phyloP scores from a whole-genome alignment of 2,888 invertebrate genomes.

The Phengaris alcon region DNA sequence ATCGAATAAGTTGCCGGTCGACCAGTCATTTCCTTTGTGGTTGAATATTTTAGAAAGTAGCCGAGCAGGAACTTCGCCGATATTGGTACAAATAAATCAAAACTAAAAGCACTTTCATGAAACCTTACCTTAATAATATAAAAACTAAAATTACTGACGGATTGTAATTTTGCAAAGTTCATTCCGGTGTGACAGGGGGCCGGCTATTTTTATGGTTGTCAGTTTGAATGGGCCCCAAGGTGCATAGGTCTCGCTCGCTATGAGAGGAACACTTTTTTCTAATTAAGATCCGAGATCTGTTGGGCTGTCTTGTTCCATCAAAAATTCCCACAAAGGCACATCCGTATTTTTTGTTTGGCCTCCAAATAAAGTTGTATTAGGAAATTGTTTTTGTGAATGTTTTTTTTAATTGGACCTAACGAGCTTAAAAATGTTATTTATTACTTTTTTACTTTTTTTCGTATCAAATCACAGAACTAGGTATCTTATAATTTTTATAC shows the following conservation, averaged over 20 bases:
- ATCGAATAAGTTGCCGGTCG: too few species aligned
- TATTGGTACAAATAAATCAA: not conserved
- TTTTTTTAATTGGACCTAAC: not conserved
- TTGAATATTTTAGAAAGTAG: too few species aligned
- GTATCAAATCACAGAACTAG: too few species aligned
- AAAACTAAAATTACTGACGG: too few species aligned
- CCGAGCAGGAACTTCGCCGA: too few species aligned
- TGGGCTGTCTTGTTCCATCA: conserved; percentile 31
- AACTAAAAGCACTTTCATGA: conserved; percentile 18
- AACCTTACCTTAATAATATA: too few species aligned
- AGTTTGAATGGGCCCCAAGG: conserved; percentile 58
- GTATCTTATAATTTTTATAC: too few species aligned
- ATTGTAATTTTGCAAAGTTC: conserved; percentile 3
- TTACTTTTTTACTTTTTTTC: not conserved
- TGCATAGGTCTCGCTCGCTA: conserved; percentile 55
- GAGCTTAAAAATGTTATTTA: not conserved
- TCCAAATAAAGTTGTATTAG: conserved; percentile 21
- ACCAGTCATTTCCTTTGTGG: too few species aligned
- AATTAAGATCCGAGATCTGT: conserved; percentile 46
- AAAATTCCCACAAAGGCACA: conserved; percentile 28
- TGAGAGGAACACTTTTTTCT: conserved; percentile 50
- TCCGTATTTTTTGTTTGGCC: conserved; percentile 32
- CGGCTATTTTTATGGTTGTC: conserved; percentile 62
- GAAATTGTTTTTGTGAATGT: conserved; percentile 8
- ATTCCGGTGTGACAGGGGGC: conserved; percentile 49